Evolutionary conservation across 2,888 invertebrate species (phyloP).

Genomic region (Balanococcus diminutus): DNA sequence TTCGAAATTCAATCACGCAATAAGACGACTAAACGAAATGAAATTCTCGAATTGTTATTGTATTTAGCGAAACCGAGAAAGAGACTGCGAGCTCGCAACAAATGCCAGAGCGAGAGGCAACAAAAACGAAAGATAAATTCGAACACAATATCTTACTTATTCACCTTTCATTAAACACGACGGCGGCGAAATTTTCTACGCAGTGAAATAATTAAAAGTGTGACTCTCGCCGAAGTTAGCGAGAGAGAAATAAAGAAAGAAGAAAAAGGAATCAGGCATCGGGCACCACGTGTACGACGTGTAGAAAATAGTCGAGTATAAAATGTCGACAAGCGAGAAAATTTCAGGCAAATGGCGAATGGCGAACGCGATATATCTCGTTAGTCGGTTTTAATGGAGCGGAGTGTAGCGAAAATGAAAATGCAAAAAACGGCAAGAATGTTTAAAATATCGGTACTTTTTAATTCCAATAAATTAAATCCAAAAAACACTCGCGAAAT

Average conservation of each 20-base stretch:
- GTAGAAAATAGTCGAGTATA: background rate
- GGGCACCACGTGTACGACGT: background rate
- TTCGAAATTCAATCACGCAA: constrained; percentile 16
- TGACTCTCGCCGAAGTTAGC: background rate
- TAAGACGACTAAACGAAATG: constrained; percentile 19
- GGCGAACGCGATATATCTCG: constrained; percentile 19
- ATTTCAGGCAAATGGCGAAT: background rate
- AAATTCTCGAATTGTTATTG: constrained; percentile 16
- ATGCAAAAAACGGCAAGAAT: background rate
- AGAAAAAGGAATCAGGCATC: background rate
- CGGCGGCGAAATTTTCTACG: constrained; percentile 11
- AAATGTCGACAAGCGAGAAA: background rate
- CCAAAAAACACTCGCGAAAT: constrained; percentile 9
- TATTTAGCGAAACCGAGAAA: background rate
- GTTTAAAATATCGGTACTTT: constrained; percentile 42
- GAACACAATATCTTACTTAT: constrained; percentile 25
- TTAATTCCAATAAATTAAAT: constrained; percentile 42
- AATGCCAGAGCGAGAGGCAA: background rate
- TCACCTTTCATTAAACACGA: constrained; percentile 20
- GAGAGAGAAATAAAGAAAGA: background rate
- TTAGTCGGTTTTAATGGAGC: constrained; percentile 31
- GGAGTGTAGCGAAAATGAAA: background rate
- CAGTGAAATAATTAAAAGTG: constrained; percentile 9
- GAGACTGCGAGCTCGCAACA: background rate
- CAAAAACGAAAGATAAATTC: background rate